A percentile compares a stretch with the other conserved stretches of the same genome.
Evolutionary conservation across 2,888 invertebrate species (phyloP).

Genomic region (Cyclophora albipunctata): DNA sequence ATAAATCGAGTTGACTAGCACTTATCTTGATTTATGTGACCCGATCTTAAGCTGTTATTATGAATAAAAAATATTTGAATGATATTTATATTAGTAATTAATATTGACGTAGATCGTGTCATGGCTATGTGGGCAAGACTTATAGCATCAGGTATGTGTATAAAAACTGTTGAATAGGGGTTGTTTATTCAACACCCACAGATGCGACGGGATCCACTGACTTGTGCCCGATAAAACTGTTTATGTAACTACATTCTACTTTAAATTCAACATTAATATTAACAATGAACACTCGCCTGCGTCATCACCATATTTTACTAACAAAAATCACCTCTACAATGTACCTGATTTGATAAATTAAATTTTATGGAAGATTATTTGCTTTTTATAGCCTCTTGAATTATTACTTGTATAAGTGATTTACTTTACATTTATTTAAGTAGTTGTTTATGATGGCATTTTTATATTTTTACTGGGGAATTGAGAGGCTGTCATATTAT

Average conservation of each 20-base stretch:
- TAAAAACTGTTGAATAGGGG: constrained; percentile 9
- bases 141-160: not conserved
- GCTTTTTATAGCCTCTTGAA: too few relatives aligned
- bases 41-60: too few relatives aligned
- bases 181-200: constrained; percentile 24
- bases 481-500: too few relatives aligned
- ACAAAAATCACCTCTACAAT: constrained; percentile 37
- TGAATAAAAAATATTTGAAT: too few relatives aligned
- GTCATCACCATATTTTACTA: constrained; percentile 54
- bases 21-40: too few relatives aligned
- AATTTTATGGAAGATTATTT: constrained; percentile 19
- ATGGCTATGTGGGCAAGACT: not conserved
- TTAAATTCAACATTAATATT: constrained; percentile 72
- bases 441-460: too few relatives aligned
- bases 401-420: constrained; percentile 16
- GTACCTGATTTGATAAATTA: constrained; percentile 38
- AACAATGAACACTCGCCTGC: constrained; percentile 45
- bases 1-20: too few relatives aligned
- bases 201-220: constrained; percentile 16
- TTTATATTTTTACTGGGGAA: too few relatives aligned
- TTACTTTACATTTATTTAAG: constrained; percentile 6
- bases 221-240: constrained; percentile 25
- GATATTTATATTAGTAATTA: too few relatives aligned
- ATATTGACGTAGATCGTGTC: not conserved
- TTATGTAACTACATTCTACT: constrained; percentile 37